phyloP scores from a whole-genome alignment of 2,797 vertebrate species.

The Borostomias antarcticus region DNA sequence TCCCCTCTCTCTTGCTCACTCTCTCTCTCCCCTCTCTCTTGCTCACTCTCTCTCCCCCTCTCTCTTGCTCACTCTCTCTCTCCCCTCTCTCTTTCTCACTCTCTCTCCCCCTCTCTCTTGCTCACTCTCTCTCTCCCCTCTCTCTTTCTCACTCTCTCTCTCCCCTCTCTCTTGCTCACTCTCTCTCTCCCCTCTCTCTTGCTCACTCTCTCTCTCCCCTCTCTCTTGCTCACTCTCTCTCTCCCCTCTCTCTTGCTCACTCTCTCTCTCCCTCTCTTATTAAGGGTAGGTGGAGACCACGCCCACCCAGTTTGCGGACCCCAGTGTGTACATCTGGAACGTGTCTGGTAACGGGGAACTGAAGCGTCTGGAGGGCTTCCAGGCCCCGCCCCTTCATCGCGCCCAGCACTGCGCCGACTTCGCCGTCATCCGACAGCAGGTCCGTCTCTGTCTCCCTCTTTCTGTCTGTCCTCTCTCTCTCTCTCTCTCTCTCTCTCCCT shows the following conservation, averaged over 20 bases:
- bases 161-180: neutral
- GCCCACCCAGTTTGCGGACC: constrained; percentile 88
- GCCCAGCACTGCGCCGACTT: constrained; percentile 84
- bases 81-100: too few species aligned
- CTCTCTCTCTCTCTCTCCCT: neutral
- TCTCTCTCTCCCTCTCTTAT: neutral
- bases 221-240: neutral
- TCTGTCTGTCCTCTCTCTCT: neutral
- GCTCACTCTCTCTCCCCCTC: neutral
- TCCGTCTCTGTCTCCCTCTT: constrained; percentile 24
- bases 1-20: neutral
- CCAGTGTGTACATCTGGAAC: constrained; percentile 91
- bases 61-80: neutral
- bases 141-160: neutral
- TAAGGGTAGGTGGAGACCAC: constrained; percentile 84
- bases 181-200: too few species aligned
- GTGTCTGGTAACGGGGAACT: constrained; percentile 84
- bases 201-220: neutral
- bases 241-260: neutral
- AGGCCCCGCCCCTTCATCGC: constrained; percentile 60
- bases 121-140: neutral
- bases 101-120: neutral
- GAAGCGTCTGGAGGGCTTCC: constrained; percentile 79
- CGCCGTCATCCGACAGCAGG: constrained; percentile 83
- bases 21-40: neutral